Evolutionary conservation across 2,888 invertebrate species (phyloP).

Genomic region (Malthinus seriepunctatus): DNA sequence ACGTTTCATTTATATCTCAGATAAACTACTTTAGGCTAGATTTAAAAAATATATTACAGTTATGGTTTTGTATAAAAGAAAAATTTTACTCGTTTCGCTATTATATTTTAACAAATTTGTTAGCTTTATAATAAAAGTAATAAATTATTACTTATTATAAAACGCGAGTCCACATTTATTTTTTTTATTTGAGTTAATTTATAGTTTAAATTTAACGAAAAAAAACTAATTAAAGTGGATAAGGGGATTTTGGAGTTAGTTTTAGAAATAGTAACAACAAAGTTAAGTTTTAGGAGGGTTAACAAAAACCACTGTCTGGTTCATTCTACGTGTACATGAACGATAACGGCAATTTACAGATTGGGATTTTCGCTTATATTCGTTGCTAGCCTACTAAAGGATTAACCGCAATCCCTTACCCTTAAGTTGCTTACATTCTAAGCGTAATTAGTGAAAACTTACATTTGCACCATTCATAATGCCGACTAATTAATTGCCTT

Average conservation of each 20-base stretch:
- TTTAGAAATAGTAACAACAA: constrained; percentile 3
- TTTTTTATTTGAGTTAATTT: too few relatives aligned
- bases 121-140: too few relatives aligned
- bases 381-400: constrained; percentile 13
- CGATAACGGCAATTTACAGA: constrained; percentile 26
- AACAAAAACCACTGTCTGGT: constrained; percentile 21
- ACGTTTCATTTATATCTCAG: constrained; percentile 8
- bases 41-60: constrained; percentile 7
- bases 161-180: too few relatives aligned
- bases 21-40: constrained; percentile 6
- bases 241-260: neutral
- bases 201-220: too few relatives aligned
- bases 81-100: constrained; percentile 3
- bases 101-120: constrained; percentile 2
- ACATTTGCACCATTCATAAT: constrained; percentile 15
- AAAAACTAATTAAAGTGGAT: too few relatives aligned
- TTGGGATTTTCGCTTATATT: constrained; percentile 20
- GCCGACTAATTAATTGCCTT: constrained; percentile 18
- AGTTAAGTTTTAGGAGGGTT: constrained; percentile 11
- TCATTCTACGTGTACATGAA: constrained; percentile 23
- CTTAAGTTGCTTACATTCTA: constrained; percentile 14
- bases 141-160: too few relatives aligned
- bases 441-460: constrained; percentile 18
- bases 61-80: constrained; percentile 2
- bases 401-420: constrained; percentile 21